phyloP scores from a whole-genome alignment of 2,888 invertebrate species.

The Papilio demoleus region DNA sequence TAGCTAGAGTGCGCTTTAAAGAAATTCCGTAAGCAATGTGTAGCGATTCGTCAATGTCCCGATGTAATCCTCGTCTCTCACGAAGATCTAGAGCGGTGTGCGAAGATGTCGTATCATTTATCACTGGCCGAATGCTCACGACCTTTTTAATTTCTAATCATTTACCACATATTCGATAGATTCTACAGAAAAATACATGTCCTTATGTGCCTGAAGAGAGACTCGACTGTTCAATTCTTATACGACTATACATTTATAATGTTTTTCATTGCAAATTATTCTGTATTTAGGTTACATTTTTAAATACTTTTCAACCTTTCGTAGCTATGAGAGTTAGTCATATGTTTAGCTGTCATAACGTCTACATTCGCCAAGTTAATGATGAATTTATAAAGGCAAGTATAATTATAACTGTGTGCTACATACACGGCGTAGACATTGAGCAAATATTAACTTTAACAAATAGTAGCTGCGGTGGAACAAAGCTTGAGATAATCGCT shows the following conservation, averaged over 20 bases:
- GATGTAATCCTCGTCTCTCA: constrained; percentile 76
- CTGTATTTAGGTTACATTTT: no score
- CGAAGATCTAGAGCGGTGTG: constrained; percentile 74
- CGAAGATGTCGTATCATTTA: constrained; percentile 76
- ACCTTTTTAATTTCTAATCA: constrained; percentile 31
- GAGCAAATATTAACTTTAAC: constrained; percentile 54
- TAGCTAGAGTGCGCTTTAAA: constrained; percentile 63
- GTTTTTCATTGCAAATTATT: no score
- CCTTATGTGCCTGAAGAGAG: not conserved
- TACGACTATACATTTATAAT: no score
- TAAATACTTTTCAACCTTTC: no score
- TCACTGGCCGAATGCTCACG: constrained; percentile 62
- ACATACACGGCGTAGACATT: constrained; percentile 27
- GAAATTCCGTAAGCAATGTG: constrained; percentile 74
- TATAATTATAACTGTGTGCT: constrained; percentile 15
- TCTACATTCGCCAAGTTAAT: not conserved
- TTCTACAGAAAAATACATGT: not conserved
- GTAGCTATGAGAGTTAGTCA: no score
- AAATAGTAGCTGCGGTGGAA: constrained; percentile 68
- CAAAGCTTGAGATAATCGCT: constrained; percentile 64
- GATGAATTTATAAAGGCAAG: constrained; percentile 16
- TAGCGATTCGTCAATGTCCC: constrained; percentile 79
- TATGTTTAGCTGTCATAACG: no score
- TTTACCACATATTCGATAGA: constrained; percentile 10
- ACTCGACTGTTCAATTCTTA: not conserved